A percentile compares a stretch with the other conserved stretches of the same genome.
These are phyloP conservation scores for Parauchenoglanis ngamensis DNA, from an alignment of 2,797 vertebrate species.

Conservation along the genomic window DNA sequence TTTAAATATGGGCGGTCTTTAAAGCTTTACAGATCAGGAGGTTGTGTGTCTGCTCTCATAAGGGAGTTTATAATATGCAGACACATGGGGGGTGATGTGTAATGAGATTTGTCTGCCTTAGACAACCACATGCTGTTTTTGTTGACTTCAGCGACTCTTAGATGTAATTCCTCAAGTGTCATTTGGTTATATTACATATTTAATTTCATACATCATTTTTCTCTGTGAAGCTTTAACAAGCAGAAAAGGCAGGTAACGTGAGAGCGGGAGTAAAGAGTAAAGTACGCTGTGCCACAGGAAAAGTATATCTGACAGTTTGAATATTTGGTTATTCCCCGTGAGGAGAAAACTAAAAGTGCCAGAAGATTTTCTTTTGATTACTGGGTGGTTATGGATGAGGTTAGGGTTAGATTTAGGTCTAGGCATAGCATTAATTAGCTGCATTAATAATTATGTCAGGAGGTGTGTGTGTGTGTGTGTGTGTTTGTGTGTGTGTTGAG, in stretches of 20 bases:
- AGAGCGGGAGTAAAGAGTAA: neutral
- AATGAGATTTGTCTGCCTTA: conserved; percentile 14
- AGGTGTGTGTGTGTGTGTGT: neutral
- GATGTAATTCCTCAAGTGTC: neutral
- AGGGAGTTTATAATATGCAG: neutral
- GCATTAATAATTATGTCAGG: neutral
- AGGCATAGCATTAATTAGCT: neutral
- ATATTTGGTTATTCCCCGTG: neutral
- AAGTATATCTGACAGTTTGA: conserved; percentile 12
- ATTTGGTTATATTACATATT: neutral
- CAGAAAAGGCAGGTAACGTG: neutral
- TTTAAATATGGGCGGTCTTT: neutral
- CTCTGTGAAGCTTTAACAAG: neutral
- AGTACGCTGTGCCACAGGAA: neutral
- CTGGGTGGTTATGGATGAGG: neutral
- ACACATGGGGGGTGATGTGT: conserved; percentile 1
- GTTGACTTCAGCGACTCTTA: neutral
- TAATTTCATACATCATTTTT: neutral
- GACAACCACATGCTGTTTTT: conserved; percentile 38
- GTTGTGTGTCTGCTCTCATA: neutral
- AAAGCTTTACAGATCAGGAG: neutral
- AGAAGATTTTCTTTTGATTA: neutral
- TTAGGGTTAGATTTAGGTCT: neutral
- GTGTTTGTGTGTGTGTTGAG: conserved; percentile 41
- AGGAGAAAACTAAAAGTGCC: neutral